Conservation (phyloP, 2,797 vertebrate species). For the Acanthornis magna region DNA sequence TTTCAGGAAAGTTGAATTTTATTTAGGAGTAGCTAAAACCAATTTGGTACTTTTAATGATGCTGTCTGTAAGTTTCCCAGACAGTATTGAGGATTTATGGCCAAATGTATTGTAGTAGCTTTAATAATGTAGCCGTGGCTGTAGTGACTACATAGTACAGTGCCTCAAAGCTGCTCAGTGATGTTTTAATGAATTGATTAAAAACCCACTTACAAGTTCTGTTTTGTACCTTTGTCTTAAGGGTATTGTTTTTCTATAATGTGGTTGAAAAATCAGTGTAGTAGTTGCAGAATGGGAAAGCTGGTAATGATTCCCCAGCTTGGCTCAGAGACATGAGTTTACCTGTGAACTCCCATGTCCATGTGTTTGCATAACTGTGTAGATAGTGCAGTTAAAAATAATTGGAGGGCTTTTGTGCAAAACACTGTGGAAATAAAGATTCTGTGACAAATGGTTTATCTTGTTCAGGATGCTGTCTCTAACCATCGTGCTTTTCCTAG, state of each 20-base stretch:
- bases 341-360: background rate
- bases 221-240: background rate
- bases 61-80: background rate
- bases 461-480: background rate
- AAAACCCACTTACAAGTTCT: background rate
- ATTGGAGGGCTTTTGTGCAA: background rate
- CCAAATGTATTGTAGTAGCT: background rate
- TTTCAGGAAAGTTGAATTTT: background rate
- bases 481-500: background rate
- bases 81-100: background rate
- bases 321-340: background rate
- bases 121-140: background rate
- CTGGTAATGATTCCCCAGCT: background rate
- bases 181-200: background rate
- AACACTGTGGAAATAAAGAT: background rate
- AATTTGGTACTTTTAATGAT: background rate
- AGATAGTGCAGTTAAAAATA: background rate
- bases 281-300: background rate
- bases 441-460: background rate
- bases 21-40: background rate
- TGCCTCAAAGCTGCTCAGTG: background rate
- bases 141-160: background rate
- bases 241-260: background rate
- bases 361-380: background rate
- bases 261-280: background rate